phyloP scores from a whole-genome alignment of 2,797 vertebrate genomes.

The Aplochiton taeniatus region DNA sequence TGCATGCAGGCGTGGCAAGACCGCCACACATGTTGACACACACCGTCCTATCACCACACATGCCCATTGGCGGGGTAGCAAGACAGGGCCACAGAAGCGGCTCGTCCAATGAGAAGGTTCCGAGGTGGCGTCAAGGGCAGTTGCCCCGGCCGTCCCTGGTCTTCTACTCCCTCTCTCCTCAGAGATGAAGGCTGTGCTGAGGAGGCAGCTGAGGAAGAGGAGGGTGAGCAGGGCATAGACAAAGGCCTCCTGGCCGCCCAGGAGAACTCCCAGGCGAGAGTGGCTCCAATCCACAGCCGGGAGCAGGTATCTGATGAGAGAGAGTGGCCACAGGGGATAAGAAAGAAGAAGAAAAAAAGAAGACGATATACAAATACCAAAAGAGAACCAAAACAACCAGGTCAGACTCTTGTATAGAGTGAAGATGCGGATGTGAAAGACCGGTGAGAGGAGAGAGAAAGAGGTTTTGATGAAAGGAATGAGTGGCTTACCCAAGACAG shows the following conservation, averaged over 20 bases:
- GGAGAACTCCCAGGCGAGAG: conserved; percentile 69
- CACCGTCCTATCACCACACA: conserved; percentile 26
- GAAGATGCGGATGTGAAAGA: background rate
- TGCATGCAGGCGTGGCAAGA: conserved; percentile 68
- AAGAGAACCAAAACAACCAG: background rate
- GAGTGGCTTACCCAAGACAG: conserved; percentile 70
- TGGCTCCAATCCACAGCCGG: conserved; percentile 81
- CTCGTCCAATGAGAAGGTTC: accelerated
- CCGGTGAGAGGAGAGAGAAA: background rate
- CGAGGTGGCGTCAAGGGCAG: conserved; percentile 16
- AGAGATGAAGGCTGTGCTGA: conserved; percentile 76
- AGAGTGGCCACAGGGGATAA: background rate
- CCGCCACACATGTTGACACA: conserved; percentile 46
- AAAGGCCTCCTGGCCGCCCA: conserved; percentile 82
- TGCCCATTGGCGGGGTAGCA: conserved; percentile 41
- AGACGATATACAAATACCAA: background rate
- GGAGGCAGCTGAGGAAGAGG: conserved; percentile 78
- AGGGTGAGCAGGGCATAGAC: conserved; percentile 78
- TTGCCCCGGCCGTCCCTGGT: background rate
- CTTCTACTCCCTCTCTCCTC: conserved; percentile 63
- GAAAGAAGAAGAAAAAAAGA: background rate
- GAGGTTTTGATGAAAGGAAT: background rate
- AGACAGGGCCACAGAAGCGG: background rate
- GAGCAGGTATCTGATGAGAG: conserved; percentile 70
- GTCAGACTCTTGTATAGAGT: background rate